These are phyloP conservation scores for Drosophila demipolita DNA, from an alignment of 2,888 invertebrate species.

Conservation along the genomic window DNA sequence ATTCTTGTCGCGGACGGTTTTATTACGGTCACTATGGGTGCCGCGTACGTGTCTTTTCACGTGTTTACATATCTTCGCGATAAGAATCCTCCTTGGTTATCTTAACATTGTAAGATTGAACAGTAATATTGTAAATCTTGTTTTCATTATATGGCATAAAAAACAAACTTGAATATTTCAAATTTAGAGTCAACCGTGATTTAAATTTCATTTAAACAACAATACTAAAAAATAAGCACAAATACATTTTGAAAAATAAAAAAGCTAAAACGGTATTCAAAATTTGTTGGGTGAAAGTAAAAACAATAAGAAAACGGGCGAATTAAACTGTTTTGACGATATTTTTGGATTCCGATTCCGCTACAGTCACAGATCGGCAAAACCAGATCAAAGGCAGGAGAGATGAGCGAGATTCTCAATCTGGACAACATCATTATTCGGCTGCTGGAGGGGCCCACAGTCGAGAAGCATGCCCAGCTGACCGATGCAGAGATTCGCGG, in stretches of 20 bases:
- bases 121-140: not conserved
- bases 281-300: not conserved
- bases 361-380: constrained; percentile 38
- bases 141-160: not conserved
- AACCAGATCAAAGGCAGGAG: constrained; percentile 25
- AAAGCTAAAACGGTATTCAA: not conserved
- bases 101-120: no score
- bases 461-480: constrained; percentile 99
- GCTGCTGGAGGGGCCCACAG: constrained; percentile 92
- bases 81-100: no score
- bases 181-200: not conserved
- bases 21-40: no score
- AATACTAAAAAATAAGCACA: constrained; percentile 13
- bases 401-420: constrained; percentile 86
- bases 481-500: constrained; percentile 98
- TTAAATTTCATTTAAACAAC: not conserved
- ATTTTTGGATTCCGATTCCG: constrained; percentile 8
- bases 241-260: constrained; percentile 39
- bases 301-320: not conserved
- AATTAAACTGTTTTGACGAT: not conserved
- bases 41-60: no score
- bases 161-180: not conserved
- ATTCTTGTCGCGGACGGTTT: no score
- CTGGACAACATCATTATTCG: constrained; percentile 98
- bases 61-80: no score